Evolutionary conservation across 1,140 invertebrate genomes (phyloP).

Genomic region (Pogonomyrmex californicus): DNA sequence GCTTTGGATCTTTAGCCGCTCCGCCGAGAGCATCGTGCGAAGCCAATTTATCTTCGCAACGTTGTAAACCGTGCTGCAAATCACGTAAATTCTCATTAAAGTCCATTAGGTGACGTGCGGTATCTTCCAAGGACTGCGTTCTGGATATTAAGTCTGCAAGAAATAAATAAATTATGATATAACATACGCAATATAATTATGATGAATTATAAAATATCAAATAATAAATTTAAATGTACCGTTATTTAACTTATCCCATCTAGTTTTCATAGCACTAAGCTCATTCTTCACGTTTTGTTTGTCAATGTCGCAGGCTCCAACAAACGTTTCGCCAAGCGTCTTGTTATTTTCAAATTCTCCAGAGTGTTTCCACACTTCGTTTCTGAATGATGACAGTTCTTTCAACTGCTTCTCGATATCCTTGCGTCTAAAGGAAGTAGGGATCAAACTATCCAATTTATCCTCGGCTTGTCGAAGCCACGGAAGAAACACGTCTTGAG

Average conservation of each 20-base stretch:
- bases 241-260: constrained; percentile 97
- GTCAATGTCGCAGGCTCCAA: constrained; percentile 95
- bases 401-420: constrained; percentile 96
- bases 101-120: constrained; percentile 93
- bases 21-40: constrained; percentile 94
- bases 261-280: constrained; percentile 92
- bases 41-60: constrained; percentile 95
- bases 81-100: constrained; percentile 95
- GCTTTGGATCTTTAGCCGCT: constrained; percentile 93
- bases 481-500: constrained; percentile 94
- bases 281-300: constrained; percentile 95
- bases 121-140: constrained; percentile 94
- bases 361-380: constrained; percentile 96
- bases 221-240: constrained; percentile 85
- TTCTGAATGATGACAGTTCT: constrained; percentile 96
- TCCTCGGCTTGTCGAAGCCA: constrained; percentile 96
- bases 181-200: background rate
- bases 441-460: constrained; percentile 92
- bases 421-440: constrained; percentile 93
- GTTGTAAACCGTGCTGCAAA: constrained; percentile 92
- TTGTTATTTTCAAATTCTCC: constrained; percentile 97
- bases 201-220: background rate
- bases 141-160: constrained; percentile 87
- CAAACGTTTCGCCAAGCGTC: constrained; percentile 94
- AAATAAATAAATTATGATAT: constrained; percentile 27